Evolutionary conservation across 2,113 vertebrate genomes (phyloP).

Genomic region (Climacteris rufus): DNA sequence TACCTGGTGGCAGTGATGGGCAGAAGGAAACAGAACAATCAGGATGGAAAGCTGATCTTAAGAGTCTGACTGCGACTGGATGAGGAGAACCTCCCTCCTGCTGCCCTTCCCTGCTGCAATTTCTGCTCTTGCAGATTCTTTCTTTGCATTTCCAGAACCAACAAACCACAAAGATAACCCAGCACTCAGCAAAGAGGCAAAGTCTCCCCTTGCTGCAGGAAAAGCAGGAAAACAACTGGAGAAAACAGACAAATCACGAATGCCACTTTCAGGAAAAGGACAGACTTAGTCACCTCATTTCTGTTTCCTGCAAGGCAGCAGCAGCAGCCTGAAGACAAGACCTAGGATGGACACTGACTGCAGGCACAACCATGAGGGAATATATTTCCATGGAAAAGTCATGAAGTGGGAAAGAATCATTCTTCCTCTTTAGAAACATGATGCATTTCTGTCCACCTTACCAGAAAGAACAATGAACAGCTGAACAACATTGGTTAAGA

Average conservation of each 20-base stretch:
- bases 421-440: not conserved
- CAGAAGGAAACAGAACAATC: not conserved
- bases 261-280: not conserved
- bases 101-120: not conserved
- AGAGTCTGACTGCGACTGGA: fast-evolving
- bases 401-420: not conserved
- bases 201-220: not conserved
- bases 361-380: not conserved
- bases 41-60: not conserved
- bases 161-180: not conserved
- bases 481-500: not conserved
- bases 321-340: not conserved
- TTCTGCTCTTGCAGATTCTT: not conserved
- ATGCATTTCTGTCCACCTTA: not conserved
- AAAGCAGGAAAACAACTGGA: not conserved
- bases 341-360: fast-evolving
- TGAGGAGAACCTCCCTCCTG: not conserved
- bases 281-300: not conserved
- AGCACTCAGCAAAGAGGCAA: not conserved
- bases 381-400: not conserved
- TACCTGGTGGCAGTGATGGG: not conserved
- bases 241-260: not conserved
- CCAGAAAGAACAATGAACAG: not conserved
- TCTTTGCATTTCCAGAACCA: not conserved
- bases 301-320: not conserved